Conservation (phyloP, 2,888 invertebrate species). For the Agrotis segetum region DNA sequence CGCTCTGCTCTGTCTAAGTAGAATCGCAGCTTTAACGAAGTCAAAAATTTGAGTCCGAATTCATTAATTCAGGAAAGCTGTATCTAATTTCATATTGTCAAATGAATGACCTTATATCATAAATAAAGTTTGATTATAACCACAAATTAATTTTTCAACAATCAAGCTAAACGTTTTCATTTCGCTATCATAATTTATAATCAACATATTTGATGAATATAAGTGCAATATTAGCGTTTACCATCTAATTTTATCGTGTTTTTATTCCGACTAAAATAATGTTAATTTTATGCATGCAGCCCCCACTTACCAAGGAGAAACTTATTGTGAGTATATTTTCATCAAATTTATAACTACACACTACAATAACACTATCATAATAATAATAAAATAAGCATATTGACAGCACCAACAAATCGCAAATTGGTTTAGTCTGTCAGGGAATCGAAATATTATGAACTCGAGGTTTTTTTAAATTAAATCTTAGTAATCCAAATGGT, state of each 20-base stretch:
- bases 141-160: slow-evolving; percentile 32
- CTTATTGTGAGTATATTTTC: slow-evolving; percentile 86
- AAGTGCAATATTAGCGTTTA: slow-evolving; percentile 32
- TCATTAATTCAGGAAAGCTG: slow-evolving; percentile 13
- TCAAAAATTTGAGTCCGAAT: not conserved
- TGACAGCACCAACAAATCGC: not conserved
- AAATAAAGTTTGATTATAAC: slow-evolving; percentile 52
- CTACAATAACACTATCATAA: slow-evolving; percentile 23
- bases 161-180: slow-evolving; percentile 21
- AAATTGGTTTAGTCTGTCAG: too few species aligned
- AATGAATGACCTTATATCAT: slow-evolving; percentile 32
- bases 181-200: slow-evolving; percentile 28
- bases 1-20: too few species aligned
- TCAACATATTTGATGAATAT: slow-evolving; percentile 47
- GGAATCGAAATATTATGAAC: too few species aligned
- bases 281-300: slow-evolving; percentile 89
- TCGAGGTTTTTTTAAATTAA: too few species aligned
- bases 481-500: too few species aligned
- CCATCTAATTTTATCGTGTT: slow-evolving; percentile 49
- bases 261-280: slow-evolving; percentile 70
- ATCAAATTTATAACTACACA: slow-evolving; percentile 46
- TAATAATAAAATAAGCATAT: not conserved
- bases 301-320: slow-evolving; percentile 90
- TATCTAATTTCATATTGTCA: not conserved
- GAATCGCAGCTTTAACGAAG: too few species aligned